Evolutionary conservation across 2,888 invertebrate genomes (phyloP), one percentile per base, ranked within the genome.

Genomic region (Diplolepis rosae): DNA sequence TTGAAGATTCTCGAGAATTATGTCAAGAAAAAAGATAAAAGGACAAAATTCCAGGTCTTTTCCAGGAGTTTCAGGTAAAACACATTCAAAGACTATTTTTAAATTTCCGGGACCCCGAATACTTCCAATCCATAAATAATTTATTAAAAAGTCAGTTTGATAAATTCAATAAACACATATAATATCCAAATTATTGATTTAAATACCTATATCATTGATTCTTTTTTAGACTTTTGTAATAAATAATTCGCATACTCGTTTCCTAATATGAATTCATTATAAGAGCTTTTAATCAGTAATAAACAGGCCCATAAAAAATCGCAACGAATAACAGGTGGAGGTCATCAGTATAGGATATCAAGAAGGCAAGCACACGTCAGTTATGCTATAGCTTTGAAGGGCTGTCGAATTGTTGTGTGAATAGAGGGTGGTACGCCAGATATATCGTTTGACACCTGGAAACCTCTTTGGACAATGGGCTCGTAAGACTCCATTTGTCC

Each of bases 391-490:
- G 22, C 24, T 61, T 22, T 24, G 39, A 22, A 39, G 56, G 56
- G 24, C n/a, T 61, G 56, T 61, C 22, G 56, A 35, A 61, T 61
- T 24, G 13, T 18, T 24, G 35, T 22, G 13, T 61, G 56, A 61
- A 61, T 61, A 56, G 56, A 56, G 32, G 5, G 48, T 27, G 9
- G 50, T 48, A 66, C 48, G 15, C 11, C 48, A 75, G 75, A 72
- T 67, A 75, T 65, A 75, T 74, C 77, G 76, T 81, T 81, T 78
- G 81, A 81, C 81, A 81, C 81, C 81, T 81, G 80, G 80, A 69
- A 69, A 28, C 74, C 69, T 67, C 39, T 32, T 18, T 5, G 61
- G 50, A 75, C 75, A 78, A 76, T 75, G 61, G 69, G 65, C 50
- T 68, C 69, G 65, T 72, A 76, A 77, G 76, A 71, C 71, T 70